phyloP scores from a whole-genome alignment of 2,797 vertebrate species.

The Pipistrellus kuhlii region DNA sequence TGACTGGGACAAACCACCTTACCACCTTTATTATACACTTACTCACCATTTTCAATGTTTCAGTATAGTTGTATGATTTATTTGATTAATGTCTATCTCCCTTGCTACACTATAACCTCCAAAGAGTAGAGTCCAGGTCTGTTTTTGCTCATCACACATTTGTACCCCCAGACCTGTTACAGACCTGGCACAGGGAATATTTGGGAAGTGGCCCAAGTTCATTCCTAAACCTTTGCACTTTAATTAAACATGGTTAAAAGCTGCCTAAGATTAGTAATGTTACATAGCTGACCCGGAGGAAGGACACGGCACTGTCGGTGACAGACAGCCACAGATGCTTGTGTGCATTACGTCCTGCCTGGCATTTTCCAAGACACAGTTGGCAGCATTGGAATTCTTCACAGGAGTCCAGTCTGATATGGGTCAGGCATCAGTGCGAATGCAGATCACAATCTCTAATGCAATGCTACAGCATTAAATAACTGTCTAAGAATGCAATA shows the following conservation, averaged over 20 bases:
- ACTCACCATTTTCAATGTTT: neutral
- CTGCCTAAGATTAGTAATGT: neutral
- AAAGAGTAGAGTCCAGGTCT: neutral
- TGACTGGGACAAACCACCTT: neutral
- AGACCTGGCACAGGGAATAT: neutral
- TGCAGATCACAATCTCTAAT: neutral
- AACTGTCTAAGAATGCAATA: slow-evolving; percentile 66
- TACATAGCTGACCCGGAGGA: slow-evolving; percentile 2
- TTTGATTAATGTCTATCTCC: neutral
- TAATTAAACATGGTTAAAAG: slow-evolving; percentile 28
- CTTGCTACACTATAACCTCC: neutral
- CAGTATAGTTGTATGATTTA: neutral
- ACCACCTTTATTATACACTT: too few species aligned
- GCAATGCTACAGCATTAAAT: slow-evolving; percentile 6
- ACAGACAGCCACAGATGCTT: slow-evolving; percentile 69
- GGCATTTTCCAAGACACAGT: slow-evolving; percentile 27
- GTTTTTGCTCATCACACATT: neutral
- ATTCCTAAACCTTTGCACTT: neutral
- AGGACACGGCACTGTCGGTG: neutral
- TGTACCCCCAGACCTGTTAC: neutral
- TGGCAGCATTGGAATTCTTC: slow-evolving; percentile 50
- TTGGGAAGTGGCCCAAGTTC: neutral
- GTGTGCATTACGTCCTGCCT: neutral
- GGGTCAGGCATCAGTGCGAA: neutral
- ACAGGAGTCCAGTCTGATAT: slow-evolving; percentile 25